Base-by-base conservation (phyloP, 2,888 invertebrate species). In the Rhaphigaster nebulosa region DNA sequence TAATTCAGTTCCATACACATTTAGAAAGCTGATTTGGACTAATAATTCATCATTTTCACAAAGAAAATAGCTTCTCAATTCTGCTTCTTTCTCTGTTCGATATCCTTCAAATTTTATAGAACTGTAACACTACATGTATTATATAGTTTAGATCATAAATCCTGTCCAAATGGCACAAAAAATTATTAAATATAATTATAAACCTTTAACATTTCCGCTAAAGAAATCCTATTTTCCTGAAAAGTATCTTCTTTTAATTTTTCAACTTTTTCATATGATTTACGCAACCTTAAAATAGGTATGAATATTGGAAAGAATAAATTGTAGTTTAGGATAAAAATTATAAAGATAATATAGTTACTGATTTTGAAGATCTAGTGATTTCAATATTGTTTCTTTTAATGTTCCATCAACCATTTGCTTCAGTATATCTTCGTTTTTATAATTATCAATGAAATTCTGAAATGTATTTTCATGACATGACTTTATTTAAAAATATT, bases 41-140 rank as follows among this genome's bases (percentile, higher is more conserved):
- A 97, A 95, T 92, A 97, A 96, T 87, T 96, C 95, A 92, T 96
- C 95, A 91, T 95, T 94, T 38, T 94, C 93, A 91, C 95, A 95
- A 13, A 96, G 94, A 15, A 94, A 93, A 1, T 95, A 95, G 0
- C 96, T 96, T 2, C 94, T 94, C 80, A 94, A 94, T 76, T 95
- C 95, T 54, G 97, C 93, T 38, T 95, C 94, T 4, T 94, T 93
- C 92, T 96, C 96, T 8, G 94, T 94, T 0, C 94, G 92, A 54
- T 92, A 93, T 8, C 93, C 93, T 91, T 92, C 92, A 12, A 93
- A 90, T 76, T 87, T 76, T 41, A 91, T 88, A 52, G 91, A 91
- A 45, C 90, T 91, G 87, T 91, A 91, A 54, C 91, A 91, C 91
- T 91, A 45, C n/a, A 80, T 10, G 13, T 41, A 34, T 80, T 38